These are phyloP conservation scores for Meteorus colon DNA, from an alignment of 2,888 invertebrate species.

Conservation along the genomic window DNA sequence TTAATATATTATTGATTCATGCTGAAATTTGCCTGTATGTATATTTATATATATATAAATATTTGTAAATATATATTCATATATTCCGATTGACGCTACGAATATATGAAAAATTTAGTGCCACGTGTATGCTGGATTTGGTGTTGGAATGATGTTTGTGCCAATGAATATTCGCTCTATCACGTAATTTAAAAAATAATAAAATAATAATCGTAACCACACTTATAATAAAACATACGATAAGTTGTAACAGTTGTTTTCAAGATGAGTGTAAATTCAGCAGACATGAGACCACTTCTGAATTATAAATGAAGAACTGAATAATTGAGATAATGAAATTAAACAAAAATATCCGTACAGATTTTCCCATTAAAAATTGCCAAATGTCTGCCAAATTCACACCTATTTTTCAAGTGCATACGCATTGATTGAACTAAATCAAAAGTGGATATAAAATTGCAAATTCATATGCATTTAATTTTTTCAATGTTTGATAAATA, in stretches of 20 bases:
- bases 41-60: slow-evolving; percentile 41
- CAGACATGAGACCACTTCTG: no score
- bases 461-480: background rate
- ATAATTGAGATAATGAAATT: no score
- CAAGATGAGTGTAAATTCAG: no score
- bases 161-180: slow-evolving; percentile 24
- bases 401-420: background rate
- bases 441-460: background rate
- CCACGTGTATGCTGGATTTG: slow-evolving; percentile 51
- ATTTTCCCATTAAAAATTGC: no score
- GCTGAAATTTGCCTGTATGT: slow-evolving; percentile 21
- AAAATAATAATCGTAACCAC: background rate
- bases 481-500: background rate
- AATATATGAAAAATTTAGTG: slow-evolving; percentile 41
- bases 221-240: background rate
- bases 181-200: background rate
- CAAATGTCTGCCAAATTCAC: no score
- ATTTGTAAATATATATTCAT: slow-evolving; percentile 1
- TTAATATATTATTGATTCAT: slow-evolving; percentile 7
- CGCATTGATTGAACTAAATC: background rate
- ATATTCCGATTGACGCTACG: background rate
- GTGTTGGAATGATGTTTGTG: slow-evolving; percentile 51
- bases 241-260: no score
- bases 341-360: no score
- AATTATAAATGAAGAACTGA: no score